These are phyloP conservation scores for Oconnorella tubifera DNA, from an alignment of 2,888 invertebrate species.

Conservation along the genomic window DNA sequence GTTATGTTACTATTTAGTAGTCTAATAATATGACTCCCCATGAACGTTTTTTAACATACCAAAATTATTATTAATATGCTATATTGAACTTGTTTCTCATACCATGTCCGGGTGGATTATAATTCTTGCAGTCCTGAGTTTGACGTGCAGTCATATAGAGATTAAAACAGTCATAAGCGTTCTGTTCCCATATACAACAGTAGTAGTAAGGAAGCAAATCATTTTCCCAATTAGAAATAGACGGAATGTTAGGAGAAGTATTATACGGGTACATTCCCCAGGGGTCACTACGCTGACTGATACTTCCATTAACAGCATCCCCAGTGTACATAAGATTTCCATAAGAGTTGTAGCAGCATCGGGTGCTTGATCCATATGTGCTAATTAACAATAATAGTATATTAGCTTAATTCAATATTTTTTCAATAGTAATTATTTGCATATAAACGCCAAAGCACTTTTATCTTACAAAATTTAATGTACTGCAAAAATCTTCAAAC, in stretches of 20 bases:
- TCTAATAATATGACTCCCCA: no score
- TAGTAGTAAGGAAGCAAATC: constrained; percentile 16
- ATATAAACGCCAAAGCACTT: no score
- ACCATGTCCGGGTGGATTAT: constrained; percentile 12
- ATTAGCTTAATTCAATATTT: no score
- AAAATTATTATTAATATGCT: no score
- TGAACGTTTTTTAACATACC: no score
- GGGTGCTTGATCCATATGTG: neutral
- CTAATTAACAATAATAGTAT: neutral
- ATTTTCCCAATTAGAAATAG: constrained; percentile 13
- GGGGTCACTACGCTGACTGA: neutral
- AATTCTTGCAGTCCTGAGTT: constrained; percentile 15
- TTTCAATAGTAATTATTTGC: no score
- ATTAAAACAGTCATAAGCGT: constrained; percentile 11
- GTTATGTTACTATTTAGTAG: no score
- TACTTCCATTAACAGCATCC: constrained; percentile 10
- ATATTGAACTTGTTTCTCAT: no score
- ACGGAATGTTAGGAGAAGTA: constrained; percentile 4
- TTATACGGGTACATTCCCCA: constrained; percentile 9
- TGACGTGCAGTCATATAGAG: neutral
- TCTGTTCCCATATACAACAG: constrained; percentile 14
- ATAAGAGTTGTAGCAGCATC: constrained; percentile 14
- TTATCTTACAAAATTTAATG: no score
- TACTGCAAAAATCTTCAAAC: no score
- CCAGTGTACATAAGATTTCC: constrained; percentile 19